Percentiles rank a stretch among this genome's conserved stretches.
These are phyloP conservation scores for Eumaeus atala DNA, from an alignment of 1,140 invertebrate genomes.

Conservation along the genomic window DNA sequence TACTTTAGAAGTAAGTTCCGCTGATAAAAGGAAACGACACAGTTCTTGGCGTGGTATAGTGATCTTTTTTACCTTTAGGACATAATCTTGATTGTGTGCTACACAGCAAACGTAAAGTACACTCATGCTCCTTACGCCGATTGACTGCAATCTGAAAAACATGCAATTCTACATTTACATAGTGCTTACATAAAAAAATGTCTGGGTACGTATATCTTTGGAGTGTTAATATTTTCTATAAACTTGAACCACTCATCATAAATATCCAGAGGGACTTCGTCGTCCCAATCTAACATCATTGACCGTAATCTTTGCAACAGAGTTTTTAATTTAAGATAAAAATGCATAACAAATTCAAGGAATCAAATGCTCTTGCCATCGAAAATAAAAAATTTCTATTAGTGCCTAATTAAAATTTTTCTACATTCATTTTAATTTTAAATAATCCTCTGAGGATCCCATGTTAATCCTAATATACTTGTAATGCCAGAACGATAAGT, in stretches of 20 bases:
- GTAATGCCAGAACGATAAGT: too few species aligned
- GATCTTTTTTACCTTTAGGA: too few species aligned
- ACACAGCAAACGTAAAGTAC: too few species aligned
- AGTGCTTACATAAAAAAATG: not conserved
- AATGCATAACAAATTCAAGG: constrained; percentile 7
- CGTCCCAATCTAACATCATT: constrained; percentile 15
- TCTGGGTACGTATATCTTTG: not conserved
- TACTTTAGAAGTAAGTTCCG: too few species aligned
- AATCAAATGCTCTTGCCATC: constrained; percentile 9
- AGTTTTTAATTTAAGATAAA: constrained; percentile 11
- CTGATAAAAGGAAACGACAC: too few species aligned
- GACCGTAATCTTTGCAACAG: constrained; percentile 11
- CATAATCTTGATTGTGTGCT: too few species aligned
- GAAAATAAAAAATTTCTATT: not conserved
- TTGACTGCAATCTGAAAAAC: not conserved
- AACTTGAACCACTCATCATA: constrained; percentile 8
- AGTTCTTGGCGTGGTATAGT: too few species aligned
- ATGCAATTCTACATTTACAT: constrained; percentile 1
- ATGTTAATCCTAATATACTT: too few species aligned
- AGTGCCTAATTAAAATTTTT: too few species aligned
- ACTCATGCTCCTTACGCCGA: too few species aligned
- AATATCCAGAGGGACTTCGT: constrained; percentile 9
- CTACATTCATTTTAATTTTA: too few species aligned
- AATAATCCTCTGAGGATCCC: too few species aligned
- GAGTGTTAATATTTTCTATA: constrained; percentile 6